phyloP scores from a whole-genome alignment of 2,113 vertebrate species.

The Ifrita kowaldi region DNA sequence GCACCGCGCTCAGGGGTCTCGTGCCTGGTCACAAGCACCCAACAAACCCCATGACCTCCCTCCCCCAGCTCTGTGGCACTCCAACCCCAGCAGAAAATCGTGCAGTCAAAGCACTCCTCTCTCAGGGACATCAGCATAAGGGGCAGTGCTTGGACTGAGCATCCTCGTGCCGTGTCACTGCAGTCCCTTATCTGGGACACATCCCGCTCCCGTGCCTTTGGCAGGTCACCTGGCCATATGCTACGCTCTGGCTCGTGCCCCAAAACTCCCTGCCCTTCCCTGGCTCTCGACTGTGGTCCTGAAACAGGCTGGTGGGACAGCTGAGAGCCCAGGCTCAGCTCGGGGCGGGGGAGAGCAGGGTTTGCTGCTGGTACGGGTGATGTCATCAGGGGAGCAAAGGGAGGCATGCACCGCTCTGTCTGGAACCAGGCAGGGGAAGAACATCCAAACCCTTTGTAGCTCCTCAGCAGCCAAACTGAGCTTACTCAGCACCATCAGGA shows the following conservation, averaged over 20 bases:
- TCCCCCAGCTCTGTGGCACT: not conserved
- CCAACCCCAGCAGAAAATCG: not conserved
- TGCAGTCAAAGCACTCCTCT: not conserved
- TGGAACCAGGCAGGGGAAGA: not conserved
- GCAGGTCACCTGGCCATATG: conserved; percentile 3
- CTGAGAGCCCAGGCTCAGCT: not conserved
- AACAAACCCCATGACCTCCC: rapidly evolving
- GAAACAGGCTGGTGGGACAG: rapidly evolving
- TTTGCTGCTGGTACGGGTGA: rapidly evolving
- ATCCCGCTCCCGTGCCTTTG: not conserved
- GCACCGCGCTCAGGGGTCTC: rapidly evolving
- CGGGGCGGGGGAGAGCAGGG: rapidly evolving
- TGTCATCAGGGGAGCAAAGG: not conserved
- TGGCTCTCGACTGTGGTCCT: rapidly evolving
- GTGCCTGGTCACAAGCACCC: not conserved
- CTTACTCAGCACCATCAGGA: not conserved
- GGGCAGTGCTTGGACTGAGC: not conserved
- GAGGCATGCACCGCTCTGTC: rapidly evolving
- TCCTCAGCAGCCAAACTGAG: not conserved
- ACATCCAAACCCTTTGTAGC: not conserved
- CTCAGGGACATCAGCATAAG: not conserved
- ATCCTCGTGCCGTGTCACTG: not conserved
- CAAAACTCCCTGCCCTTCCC: not conserved
- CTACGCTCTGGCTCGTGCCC: rapidly evolving
- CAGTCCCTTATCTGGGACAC: not conserved